phyloP scores from a whole-genome alignment of 2,797 vertebrate genomes.

The Rhynchonycteris naso region DNA sequence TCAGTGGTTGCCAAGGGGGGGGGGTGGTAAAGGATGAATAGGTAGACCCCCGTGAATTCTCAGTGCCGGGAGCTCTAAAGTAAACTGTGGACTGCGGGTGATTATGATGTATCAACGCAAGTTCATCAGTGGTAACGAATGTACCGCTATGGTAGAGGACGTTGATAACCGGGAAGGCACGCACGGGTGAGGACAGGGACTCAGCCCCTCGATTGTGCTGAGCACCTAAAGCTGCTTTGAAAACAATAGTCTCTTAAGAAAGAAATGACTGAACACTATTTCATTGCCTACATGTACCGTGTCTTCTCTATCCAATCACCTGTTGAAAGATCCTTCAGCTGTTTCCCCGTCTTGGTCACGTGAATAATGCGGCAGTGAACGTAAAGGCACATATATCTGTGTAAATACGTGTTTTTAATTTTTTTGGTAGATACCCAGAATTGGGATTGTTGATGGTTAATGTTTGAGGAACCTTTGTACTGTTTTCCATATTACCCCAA shows the following conservation, averaged over 20 bases:
- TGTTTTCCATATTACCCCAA: background rate
- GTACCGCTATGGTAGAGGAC: background rate
- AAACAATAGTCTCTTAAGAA: background rate
- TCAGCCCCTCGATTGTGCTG: background rate
- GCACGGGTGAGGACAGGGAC: fast-evolving
- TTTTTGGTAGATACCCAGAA: background rate
- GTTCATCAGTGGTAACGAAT: background rate
- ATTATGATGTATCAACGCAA: too few species aligned
- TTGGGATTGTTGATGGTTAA: background rate
- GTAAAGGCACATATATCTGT: background rate
- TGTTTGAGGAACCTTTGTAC: background rate
- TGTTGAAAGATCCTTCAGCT: background rate
- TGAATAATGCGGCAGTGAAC: background rate
- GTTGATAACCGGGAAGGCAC: background rate
- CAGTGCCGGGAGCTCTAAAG: background rate
- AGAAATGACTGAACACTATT: background rate
- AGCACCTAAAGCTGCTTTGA: background rate
- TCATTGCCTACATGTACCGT: background rate
- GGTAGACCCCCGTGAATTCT: background rate
- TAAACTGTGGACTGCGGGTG: background rate
- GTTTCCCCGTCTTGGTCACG: background rate
- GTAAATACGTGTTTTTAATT: background rate
- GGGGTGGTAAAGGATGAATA: background rate
- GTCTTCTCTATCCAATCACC: background rate
- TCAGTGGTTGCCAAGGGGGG: too few species aligned